Percentiles rank a stretch among this genome's conserved stretches.
Conservation (phyloP, 2,113 vertebrate species). For the Rafetus swinhoei region DNA sequence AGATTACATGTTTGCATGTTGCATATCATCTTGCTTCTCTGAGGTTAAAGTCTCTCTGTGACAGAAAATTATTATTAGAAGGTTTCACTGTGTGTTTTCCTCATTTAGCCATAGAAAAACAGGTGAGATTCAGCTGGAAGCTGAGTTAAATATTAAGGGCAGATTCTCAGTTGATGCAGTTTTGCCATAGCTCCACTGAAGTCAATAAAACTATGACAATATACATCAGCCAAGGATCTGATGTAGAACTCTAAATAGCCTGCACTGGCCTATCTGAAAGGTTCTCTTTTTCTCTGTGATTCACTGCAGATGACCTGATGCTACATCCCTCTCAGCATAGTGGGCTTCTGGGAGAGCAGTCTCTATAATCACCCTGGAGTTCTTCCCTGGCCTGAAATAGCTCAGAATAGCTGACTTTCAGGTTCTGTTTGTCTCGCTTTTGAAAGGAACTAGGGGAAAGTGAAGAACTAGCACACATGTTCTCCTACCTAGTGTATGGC, state of each 20-base stretch:
- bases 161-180: rapidly evolving
- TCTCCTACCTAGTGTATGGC: background rate
- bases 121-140: rapidly evolving
- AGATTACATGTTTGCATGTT: background rate
- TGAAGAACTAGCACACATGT: background rate
- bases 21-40: background rate
- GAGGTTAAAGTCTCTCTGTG: background rate
- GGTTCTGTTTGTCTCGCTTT: background rate
- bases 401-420: background rate
- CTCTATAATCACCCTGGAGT: background rate
- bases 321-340: rapidly evolving
- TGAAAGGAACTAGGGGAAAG: background rate
- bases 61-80: background rate
- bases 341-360: background rate
- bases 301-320: rapidly evolving
- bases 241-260: background rate
- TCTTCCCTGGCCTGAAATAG: rapidly evolving
- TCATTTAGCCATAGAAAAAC: background rate
- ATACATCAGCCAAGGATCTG: background rate
- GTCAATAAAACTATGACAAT: background rate
- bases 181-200: background rate
- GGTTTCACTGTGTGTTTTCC: background rate
- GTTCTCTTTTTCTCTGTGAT: background rate
- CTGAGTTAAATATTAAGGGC: background rate
- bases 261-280: background rate